Base-by-base conservation (phyloP, 2,113 vertebrate genomes). In the Fukomys damarensis region DNA sequence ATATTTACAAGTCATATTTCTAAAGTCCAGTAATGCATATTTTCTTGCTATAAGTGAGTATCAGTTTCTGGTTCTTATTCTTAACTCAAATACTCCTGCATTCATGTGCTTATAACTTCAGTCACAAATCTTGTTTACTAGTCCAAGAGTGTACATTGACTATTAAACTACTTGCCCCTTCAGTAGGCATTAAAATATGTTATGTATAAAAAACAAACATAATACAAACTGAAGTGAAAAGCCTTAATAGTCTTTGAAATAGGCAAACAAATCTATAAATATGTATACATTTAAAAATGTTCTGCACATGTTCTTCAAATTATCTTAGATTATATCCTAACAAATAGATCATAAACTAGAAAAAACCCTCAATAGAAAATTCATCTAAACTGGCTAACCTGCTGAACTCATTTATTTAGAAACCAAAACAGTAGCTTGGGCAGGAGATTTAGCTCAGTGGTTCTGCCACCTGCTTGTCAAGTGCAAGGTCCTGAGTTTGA, bases 41-140 rank as follows among this genome's bases (percentile, higher is more conserved):
- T 61, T 93, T 83, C 22, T 52, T 12, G 14, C 86, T 86, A 19
- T 5, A 54, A 86, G 1, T 83, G 2, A 65, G 6, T 46, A 41
- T 35, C n/a, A 63, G 16, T 26, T 58, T 68, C 63, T 84, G 7
- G 12, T 72, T 61, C 4, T 74, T 91, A 91, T 72, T 61, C 4
- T 74, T 91, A 91, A 82, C 49, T 3, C 10, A 41, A 74, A 93
- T 68, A 56, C 0, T 3, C 5, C 65, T 6, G 5, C 22, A 82
- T 5, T 7, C 72, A 61, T 72, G 3, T 43, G 3, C 0, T 35
- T 35, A 68, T 77, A 89, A 3, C 2, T 68, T 38, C 4, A 72
- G 41, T 83, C 16, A 96, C 7, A 94, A 0, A 68, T 32, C 94
- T 97, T 96, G 49, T 93, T 38, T 56, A 93, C 7, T 68, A 86